Conservation (phyloP, 1,140 invertebrate genomes). For the Drepana arcuata region DNA sequence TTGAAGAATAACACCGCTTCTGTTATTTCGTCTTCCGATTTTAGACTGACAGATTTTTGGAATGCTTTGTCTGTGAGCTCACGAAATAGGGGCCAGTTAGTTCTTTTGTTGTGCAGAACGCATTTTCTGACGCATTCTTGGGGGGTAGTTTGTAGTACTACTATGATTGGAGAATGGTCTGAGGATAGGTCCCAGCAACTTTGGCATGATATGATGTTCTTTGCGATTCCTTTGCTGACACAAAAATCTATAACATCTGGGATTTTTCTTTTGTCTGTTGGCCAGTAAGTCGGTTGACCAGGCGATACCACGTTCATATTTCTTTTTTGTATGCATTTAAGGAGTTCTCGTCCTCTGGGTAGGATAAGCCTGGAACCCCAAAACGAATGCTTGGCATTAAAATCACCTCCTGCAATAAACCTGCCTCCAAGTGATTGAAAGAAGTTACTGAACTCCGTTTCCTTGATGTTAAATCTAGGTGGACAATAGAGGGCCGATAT, state of each 20-base stretch:
- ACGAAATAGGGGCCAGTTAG: constrained; percentile 7
- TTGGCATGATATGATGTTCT: neutral
- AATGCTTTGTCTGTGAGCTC: constrained; percentile 1
- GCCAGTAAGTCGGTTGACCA: constrained; percentile 17
- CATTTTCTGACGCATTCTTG: neutral
- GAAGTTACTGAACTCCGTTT: constrained; percentile 3
- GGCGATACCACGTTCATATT: too few relatives aligned
- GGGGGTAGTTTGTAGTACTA: constrained; percentile 1
- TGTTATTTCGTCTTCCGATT: too few relatives aligned
- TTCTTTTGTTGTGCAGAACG: constrained; percentile 1
- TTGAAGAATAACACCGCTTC: too few relatives aligned
- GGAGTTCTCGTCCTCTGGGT: constrained; percentile 10
- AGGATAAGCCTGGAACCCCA: constrained; percentile 17
- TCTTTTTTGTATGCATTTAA: neutral
- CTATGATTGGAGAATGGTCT: too few relatives aligned
- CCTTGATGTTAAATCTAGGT: constrained; percentile 8
- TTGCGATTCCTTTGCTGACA: constrained; percentile 8
- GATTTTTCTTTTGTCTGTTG: constrained; percentile 9
- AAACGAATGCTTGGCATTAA: constrained; percentile 15
- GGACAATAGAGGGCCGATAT: too few relatives aligned
- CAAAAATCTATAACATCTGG: constrained; percentile 21
- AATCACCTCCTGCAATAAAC: constrained; percentile 21
- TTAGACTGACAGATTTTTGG: constrained; percentile 1
- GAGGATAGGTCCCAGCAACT: constrained; percentile 10
- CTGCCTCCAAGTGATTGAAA: constrained; percentile 8